Evolutionary conservation across 2,113 vertebrate genomes (phyloP).

Genomic region (Uropsilus gracilis): DNA sequence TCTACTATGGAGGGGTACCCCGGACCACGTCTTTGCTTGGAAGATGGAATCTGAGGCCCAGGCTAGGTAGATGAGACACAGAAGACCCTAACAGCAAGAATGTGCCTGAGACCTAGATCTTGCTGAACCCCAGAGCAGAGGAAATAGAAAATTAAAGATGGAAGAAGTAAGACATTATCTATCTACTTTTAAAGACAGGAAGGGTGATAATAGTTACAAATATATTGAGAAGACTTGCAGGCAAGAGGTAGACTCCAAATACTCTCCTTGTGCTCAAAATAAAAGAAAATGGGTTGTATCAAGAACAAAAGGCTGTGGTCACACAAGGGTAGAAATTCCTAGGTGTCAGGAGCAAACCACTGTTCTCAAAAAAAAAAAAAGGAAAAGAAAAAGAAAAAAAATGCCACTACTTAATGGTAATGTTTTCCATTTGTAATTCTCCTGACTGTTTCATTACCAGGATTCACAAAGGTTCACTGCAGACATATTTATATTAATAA

Average conservation of each 20-base stretch:
- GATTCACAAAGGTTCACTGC: neutral
- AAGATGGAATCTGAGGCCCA: neutral
- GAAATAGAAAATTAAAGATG: neutral
- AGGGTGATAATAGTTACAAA: neutral
- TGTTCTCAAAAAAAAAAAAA: neutral
- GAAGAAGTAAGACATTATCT: neutral
- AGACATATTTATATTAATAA: constrained; percentile 15
- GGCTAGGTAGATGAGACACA: neutral
- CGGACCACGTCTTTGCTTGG: too few relatives aligned
- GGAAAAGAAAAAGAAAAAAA: neutral
- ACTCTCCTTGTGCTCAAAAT: neutral
- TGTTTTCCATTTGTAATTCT: constrained; percentile 22
- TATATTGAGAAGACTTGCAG: neutral
- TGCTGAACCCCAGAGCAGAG: neutral
- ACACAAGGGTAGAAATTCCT: neutral
- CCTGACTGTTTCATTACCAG: neutral
- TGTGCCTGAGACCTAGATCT: neutral
- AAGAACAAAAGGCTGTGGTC: neutral
- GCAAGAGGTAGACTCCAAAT: neutral
- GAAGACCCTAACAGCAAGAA: neutral
- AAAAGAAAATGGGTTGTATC: neutral
- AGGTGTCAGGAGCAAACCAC: neutral
- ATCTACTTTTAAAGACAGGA: neutral
- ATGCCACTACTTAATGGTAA: neutral
- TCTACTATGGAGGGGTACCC: too few relatives aligned